A percentile compares a stretch with the other conserved stretches of the same genome.
phyloP scores from a whole-genome alignment of 2,888 invertebrate genomes.

The Nomada ruficornis region DNA sequence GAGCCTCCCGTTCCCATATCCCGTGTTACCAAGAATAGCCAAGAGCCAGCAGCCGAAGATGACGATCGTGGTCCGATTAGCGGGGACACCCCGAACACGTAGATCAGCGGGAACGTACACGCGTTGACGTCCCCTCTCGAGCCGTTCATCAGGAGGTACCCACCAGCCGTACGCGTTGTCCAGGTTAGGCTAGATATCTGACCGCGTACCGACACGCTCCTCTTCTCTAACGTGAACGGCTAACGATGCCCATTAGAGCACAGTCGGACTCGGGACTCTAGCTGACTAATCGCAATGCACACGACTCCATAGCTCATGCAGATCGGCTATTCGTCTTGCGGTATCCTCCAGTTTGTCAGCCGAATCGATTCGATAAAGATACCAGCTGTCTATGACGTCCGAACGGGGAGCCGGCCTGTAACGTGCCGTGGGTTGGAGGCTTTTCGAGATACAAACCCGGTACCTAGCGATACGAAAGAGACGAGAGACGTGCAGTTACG shows the following conservation, averaged over 20 bases:
- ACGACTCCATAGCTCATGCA: constrained; percentile 82
- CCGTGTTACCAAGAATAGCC: constrained; percentile 43
- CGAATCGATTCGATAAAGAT: constrained; percentile 82
- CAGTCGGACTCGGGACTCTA: constrained; percentile 69
- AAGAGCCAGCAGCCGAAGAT: constrained; percentile 46
- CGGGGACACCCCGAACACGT: constrained; percentile 66
- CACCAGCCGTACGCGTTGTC: constrained; percentile 39
- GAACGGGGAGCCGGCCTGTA: constrained; percentile 51
- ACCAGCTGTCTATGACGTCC: constrained; percentile 79
- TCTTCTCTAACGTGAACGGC: constrained; percentile 72
- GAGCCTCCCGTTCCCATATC: constrained; percentile 35
- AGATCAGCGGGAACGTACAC: constrained; percentile 50
- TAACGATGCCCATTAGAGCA: constrained; percentile 83
- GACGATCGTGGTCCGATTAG: constrained; percentile 70
- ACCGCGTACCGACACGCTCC: constrained; percentile 67
- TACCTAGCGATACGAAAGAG: too few species aligned
- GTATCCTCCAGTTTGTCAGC: constrained; percentile 82
- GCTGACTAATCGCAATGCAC: constrained; percentile 82
- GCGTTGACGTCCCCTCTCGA: constrained; percentile 51
- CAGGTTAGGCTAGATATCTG: constrained; percentile 49
- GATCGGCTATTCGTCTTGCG: constrained; percentile 82
- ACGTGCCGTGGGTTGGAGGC: constrained; percentile 37
- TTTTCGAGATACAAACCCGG: background rate
- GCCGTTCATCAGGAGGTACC: constrained; percentile 51
- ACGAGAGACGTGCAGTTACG: constrained; percentile 49